Percentiles rank a stretch among this genome's conserved stretches.
Evolutionary conservation across 2,888 invertebrate species (phyloP).

Genomic region (Tupiocoris notatus): DNA sequence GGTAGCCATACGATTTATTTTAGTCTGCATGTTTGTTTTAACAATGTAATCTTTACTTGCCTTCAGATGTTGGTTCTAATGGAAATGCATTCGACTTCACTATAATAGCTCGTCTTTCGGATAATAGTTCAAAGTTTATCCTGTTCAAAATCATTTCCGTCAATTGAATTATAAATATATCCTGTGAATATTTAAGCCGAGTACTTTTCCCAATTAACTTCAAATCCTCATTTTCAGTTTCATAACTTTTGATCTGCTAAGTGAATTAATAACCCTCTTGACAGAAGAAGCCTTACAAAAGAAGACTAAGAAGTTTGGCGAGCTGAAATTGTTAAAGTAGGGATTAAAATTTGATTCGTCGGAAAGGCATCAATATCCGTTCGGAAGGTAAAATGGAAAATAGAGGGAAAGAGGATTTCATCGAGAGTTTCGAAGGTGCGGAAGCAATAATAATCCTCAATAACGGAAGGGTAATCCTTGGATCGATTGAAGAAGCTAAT

Average conservation of each 20-base stretch:
- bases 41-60: no score
- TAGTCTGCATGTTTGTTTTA: no score
- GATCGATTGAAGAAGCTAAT: constrained; percentile 33
- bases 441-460: constrained; percentile 39
- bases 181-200: no score
- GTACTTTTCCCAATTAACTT: no score
- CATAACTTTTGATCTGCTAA: not conserved
- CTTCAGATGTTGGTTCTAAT: no score
- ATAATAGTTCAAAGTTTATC: no score
- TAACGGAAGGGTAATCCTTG: constrained; percentile 35
- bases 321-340: not conserved
- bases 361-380: constrained; percentile 26
- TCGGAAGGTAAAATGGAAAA: not conserved
- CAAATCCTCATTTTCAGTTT: no score
- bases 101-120: no score
- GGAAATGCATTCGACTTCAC: no score
- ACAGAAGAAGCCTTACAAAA: not conserved
- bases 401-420: constrained; percentile 14
- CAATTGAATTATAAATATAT: no score
- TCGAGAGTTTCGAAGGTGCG: constrained; percentile 31
- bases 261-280: not conserved
- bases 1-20: no score
- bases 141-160: no score
- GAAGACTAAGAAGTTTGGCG: not conserved
- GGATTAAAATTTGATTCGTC: constrained; percentile 25